Base-by-base conservation (phyloP, 2,888 invertebrate genomes). In the Anorthoa munda region DNA sequence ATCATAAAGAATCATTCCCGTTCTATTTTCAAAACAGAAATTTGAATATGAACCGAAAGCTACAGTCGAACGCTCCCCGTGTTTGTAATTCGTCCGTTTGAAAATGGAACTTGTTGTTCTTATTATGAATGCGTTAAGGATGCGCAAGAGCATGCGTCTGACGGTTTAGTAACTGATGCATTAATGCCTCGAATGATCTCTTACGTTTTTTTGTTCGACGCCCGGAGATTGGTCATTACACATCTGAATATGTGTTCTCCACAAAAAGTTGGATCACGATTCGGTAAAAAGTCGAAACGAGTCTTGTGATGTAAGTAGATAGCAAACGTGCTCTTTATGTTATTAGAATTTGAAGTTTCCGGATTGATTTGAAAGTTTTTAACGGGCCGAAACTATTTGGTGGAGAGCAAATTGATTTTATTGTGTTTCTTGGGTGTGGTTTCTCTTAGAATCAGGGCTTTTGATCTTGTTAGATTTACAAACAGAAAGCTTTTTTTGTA, bases 141-240 rank as follows among this genome's bases (percentile, higher is more conserved):
- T 95, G 95, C 95, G 93, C 94, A 90, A 92, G 94, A 90, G 95
- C 95, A 95, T 95, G 90, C 94, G 93, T 92, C 94, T 91, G 94
- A 94, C 94, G 95, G 95, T 95, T 96, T 96, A 95, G 95, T 95
- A 95, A 95, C 94, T 94, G 95, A 95, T 95, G 96, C 96, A 95
- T 96, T 95, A 95, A 95, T 95, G 94, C 93, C 88, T 92, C 92
- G 92, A 94, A 94, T 93, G 93, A 93, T 93, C 92, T 92, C 88
- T 89, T 90, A 88, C 89, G 91, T 91, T 93, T 94, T 94, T 94
- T 93, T 94, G 90, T 93, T 90, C 92, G 85, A 91, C 93, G 93
- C 93, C 93, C 94, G 95, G 95, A 95, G 96, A 95, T 95, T 95
- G 95, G 94, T 95, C 95, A 95, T 95, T 95, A 95, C 95, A 93